Evolutionary conservation across 2,888 invertebrate genomes (phyloP).

Genomic region (Megaustenia siamemsis): DNA sequence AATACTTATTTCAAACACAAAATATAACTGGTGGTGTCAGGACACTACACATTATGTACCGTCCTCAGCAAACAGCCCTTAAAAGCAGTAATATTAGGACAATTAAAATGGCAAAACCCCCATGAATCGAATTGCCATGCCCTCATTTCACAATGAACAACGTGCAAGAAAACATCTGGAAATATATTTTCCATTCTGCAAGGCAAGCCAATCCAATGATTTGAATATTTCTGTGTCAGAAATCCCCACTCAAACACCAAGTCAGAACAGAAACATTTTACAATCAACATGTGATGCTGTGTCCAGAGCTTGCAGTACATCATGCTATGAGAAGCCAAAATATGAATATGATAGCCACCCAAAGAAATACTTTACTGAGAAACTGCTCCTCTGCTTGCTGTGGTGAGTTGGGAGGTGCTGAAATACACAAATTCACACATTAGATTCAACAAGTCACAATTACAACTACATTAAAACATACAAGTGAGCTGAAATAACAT

Average conservation of each 20-base stretch:
- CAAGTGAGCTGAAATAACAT: too few relatives aligned
- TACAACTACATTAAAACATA: too few relatives aligned
- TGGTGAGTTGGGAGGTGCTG: conserved; percentile 89
- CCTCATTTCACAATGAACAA: background rate
- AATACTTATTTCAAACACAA: background rate
- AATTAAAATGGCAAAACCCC: background rate
- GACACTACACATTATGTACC: background rate
- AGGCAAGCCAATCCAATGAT: background rate
- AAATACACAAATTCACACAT: conserved; percentile 64
- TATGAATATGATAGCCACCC: conserved; percentile 94
- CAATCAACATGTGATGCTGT: background rate
- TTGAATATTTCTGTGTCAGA: background rate
- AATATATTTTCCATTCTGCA: background rate
- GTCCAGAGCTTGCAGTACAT: conserved; percentile 5
- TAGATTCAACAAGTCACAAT: too few relatives aligned
- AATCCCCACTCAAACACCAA: background rate
- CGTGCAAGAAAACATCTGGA: background rate
- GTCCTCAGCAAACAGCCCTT: background rate
- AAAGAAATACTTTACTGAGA: conserved; percentile 94
- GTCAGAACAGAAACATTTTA: background rate
- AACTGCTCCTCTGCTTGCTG: conserved; percentile 95
- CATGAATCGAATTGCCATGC: background rate
- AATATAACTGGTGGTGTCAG: background rate
- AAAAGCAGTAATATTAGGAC: background rate
- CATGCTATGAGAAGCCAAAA: conserved; percentile 92